These are phyloP conservation scores for Cliona cf. orientalis DNA, from an alignment of 37 sponge, comb jelly and placozoan species.

Conservation along the genomic window DNA sequence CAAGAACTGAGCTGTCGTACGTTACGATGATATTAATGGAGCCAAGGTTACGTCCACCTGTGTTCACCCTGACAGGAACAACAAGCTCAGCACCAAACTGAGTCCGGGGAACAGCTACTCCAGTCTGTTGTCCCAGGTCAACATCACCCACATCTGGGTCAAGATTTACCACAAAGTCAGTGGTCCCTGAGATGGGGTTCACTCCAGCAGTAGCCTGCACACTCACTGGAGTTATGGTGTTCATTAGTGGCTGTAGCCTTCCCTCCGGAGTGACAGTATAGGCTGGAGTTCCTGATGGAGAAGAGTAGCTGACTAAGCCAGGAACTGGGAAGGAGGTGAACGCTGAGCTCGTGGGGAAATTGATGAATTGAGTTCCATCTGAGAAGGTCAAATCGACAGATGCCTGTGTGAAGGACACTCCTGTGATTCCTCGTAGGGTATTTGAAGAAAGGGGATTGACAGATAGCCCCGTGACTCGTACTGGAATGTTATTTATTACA, in stretches of 20 bases:
- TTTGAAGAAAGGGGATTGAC: slow-evolving; percentile 14
- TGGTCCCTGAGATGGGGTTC: not conserved
- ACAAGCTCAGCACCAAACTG: not conserved
- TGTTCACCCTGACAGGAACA: slow-evolving; percentile 65
- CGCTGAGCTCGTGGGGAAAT: not conserved
- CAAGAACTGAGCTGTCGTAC: slow-evolving; percentile 40
- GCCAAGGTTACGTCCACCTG: slow-evolving; percentile 53
- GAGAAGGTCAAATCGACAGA: slow-evolving; percentile 17
- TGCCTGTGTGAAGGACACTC: not conserved
- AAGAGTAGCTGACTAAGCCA: slow-evolving; percentile 11
- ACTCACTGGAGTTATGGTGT: slow-evolving; percentile 9
- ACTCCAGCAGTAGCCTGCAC: slow-evolving; percentile 12
- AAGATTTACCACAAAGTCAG: slow-evolving; percentile 62
- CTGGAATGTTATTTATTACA: not conserved
- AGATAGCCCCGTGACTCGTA: slow-evolving; percentile 3
- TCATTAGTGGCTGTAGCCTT: slow-evolving; percentile 31
- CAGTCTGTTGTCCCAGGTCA: slow-evolving; percentile 59
- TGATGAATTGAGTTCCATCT: slow-evolving; percentile 35
- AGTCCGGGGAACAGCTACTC: slow-evolving; percentile 9
- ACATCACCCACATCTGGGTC: slow-evolving; percentile 80
- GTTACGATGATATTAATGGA: slow-evolving; percentile 40
- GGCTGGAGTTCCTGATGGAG: not conserved
- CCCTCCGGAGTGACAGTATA: slow-evolving; percentile 13
- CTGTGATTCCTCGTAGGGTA: slow-evolving; percentile 40
- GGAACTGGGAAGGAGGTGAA: not conserved